A percentile compares a stretch with the other conserved stretches of the same genome.
These are phyloP conservation scores for Sinopyrophorus schimmeli DNA, from an alignment of 2,888 invertebrate genomes.

Conservation along the genomic window DNA sequence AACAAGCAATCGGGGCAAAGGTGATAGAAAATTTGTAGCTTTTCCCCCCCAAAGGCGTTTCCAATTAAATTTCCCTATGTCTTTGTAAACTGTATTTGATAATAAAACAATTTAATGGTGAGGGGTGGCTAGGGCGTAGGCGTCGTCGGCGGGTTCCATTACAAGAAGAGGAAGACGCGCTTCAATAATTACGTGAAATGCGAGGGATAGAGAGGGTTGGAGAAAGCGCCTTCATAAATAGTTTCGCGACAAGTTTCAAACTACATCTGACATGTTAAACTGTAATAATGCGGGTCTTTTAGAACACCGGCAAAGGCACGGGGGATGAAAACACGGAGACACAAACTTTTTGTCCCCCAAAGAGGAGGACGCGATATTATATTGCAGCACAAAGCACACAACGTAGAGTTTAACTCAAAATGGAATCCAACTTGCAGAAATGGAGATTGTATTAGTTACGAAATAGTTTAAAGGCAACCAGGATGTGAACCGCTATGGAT, in stretches of 20 bases:
- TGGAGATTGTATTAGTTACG: conserved; percentile 30
- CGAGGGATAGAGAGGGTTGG: conserved; percentile 3
- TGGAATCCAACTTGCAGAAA: conserved; percentile 27
- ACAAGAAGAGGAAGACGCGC: conserved; percentile 14
- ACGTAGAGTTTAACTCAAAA: conserved; percentile 24
- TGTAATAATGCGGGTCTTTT: conserved; percentile 25
- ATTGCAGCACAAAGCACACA: conserved; percentile 26
- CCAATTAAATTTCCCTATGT: conserved; percentile 21
- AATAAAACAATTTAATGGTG: conserved; percentile 19
- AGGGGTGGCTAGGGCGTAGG: no score
- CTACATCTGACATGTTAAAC: conserved; percentile 29
- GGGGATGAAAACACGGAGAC: conserved; percentile 24
- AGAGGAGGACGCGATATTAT: conserved; percentile 18
- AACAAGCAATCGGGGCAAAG: no score
- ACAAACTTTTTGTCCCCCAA: conserved; percentile 27
- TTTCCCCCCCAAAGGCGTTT: conserved; percentile 10
- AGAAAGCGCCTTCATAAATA: conserved; percentile 17
- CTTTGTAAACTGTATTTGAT: conserved; percentile 19
- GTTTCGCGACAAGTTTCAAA: conserved; percentile 25
- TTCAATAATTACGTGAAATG: conserved; percentile 22
- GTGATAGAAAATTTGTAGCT: conserved; percentile 13
- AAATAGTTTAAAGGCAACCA: conserved; percentile 27
- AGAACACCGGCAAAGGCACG: conserved; percentile 24
- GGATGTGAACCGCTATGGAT: conserved; percentile 20
- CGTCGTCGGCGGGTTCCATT: no score